These are phyloP conservation scores for Trochalopteron elliotii DNA, from an alignment of 2,113 vertebrate genomes.

Conservation along the genomic window DNA sequence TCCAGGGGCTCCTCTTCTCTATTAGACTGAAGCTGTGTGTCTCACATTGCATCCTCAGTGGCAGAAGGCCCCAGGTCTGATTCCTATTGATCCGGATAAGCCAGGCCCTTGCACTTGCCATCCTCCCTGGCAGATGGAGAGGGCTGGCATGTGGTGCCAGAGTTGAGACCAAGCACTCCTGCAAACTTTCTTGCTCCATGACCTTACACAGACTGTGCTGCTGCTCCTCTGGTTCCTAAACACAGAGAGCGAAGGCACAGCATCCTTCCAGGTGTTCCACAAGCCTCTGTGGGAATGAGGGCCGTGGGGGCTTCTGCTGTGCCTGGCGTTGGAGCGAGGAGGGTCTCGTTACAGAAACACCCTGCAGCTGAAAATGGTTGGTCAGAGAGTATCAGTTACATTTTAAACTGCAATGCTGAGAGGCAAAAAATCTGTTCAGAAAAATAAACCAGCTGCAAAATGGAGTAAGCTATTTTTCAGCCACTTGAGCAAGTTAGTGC, in stretches of 20 bases:
- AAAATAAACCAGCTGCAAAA: background rate
- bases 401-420: background rate
- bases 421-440: background rate
- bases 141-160: fast-evolving
- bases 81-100: background rate
- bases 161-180: fast-evolving
- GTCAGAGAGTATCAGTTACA: background rate
- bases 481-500: background rate
- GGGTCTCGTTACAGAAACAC: background rate
- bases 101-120: fast-evolving
- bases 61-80: background rate
- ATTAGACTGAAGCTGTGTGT: background rate
- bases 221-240: background rate
- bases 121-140: background rate
- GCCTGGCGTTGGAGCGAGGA: fast-evolving
- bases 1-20: background rate
- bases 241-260: fast-evolving
- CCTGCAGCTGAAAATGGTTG: fast-evolving
- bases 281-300: background rate
- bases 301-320: fast-evolving
- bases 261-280: background rate
- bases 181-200: background rate
- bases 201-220: background rate
- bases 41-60: background rate
- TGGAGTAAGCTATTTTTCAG: background rate